Percentiles rank a stretch among this genome's conserved stretches.
These are phyloP conservation scores for Sebastes taczanowskii DNA, from an alignment of 2,797 vertebrate genomes.

Conservation along the genomic window DNA sequence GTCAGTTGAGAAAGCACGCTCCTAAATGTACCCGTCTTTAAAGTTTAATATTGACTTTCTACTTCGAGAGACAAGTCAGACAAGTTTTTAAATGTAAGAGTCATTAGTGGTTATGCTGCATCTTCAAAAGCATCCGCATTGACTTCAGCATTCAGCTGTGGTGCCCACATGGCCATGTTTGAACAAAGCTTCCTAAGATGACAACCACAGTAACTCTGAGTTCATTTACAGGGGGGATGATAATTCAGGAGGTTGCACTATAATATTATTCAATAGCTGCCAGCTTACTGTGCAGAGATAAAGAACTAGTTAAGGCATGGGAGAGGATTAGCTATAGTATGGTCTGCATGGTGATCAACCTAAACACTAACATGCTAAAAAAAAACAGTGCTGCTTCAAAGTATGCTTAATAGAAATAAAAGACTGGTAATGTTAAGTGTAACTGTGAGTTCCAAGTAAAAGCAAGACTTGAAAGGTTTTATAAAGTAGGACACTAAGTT, in stretches of 20 bases:
- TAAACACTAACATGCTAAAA: background rate
- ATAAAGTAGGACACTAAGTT: constrained; percentile 4
- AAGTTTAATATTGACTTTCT: background rate
- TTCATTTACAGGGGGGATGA: background rate
- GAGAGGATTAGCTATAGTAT: background rate
- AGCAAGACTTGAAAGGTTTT: background rate
- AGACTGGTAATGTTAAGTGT: background rate
- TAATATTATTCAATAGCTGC: background rate
- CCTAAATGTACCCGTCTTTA: background rate
- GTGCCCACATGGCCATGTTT: background rate
- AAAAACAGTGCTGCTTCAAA: background rate
- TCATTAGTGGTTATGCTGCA: background rate
- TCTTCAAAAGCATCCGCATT: background rate
- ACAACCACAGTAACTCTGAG: background rate
- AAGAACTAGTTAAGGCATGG: background rate
- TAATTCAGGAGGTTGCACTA: background rate
- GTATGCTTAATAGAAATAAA: background rate
- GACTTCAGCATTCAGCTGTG: background rate
- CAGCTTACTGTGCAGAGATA: background rate
- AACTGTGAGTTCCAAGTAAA: background rate
- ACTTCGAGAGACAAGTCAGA: background rate
- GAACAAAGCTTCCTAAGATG: background rate
- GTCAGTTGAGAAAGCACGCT: background rate
- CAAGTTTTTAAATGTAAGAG: background rate
- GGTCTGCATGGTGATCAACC: background rate